phyloP scores from a whole-genome alignment of 2,888 invertebrate genomes.

The Ramazzottius varieornatus region DNA sequence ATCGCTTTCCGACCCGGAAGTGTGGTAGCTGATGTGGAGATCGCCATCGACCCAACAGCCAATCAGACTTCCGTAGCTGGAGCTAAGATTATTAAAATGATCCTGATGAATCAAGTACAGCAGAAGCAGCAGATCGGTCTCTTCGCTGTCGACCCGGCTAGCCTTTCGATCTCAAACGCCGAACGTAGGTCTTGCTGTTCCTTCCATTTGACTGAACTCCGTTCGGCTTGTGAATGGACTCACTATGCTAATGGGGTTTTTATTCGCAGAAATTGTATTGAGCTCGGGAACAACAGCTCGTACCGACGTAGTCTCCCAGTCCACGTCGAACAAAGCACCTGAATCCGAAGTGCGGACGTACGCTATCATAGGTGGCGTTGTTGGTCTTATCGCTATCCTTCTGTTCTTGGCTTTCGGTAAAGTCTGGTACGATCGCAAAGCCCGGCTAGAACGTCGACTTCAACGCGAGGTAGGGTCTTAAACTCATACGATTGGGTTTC shows the following conservation, averaged over 20 bases:
- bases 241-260: too few relatives aligned
- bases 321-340: not conserved
- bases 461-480: not conserved
- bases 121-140: not conserved
- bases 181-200: not conserved
- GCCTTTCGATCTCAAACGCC: not conserved
- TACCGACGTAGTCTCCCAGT: not conserved
- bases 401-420: not conserved
- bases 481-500: too few relatives aligned
- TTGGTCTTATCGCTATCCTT: not conserved
- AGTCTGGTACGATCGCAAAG: not conserved
- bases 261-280: not conserved
- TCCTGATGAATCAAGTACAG: not conserved
- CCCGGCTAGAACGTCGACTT: not conserved
- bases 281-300: not conserved
- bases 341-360: conserved; percentile 2
- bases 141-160: not conserved
- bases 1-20: not conserved
- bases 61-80: not conserved
- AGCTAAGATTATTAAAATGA: not conserved
- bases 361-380: not conserved
- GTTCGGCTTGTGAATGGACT: too few relatives aligned
- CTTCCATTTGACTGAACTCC: not conserved
- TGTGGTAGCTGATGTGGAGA: not conserved
- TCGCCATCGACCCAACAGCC: not conserved